These are phyloP conservation scores for Eledone cirrhosa DNA, from an alignment of 2,888 invertebrate genomes.

Conservation along the genomic window DNA sequence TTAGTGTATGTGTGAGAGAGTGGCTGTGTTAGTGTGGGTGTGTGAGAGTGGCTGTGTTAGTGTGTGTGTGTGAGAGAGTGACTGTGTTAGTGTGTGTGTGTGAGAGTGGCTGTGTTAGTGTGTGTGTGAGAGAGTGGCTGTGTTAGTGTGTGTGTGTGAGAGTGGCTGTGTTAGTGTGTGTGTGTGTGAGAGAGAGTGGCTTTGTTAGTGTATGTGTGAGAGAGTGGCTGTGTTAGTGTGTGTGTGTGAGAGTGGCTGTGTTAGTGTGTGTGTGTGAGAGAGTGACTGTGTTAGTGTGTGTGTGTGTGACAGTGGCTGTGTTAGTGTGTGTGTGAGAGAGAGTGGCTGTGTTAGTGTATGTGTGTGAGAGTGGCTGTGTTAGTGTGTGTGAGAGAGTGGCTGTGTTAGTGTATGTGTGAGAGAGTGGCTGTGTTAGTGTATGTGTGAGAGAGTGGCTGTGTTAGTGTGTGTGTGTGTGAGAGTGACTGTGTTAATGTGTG, in stretches of 20 bases:
- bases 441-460: too few species aligned
- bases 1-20: not conserved
- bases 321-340: not conserved
- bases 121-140: too few species aligned
- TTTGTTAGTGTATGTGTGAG: not conserved
- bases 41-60: not conserved
- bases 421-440: not conserved
- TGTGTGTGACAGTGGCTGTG: not conserved
- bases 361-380: not conserved
- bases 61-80: not conserved
- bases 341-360: too few species aligned
- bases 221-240: too few species aligned
- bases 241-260: not conserved
- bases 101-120: too few species aligned
- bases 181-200: too few species aligned
- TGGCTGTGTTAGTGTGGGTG: not conserved
- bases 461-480: not conserved
- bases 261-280: not conserved
- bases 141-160: too few species aligned
- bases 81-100: not conserved
- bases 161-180: too few species aligned
- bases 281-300: not conserved
- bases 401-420: not conserved
- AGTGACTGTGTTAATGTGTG: not conserved
- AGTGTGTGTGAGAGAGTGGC: not conserved